phyloP scores from a whole-genome alignment of 1,140 invertebrate species.

The Drosophila oshimai region DNA sequence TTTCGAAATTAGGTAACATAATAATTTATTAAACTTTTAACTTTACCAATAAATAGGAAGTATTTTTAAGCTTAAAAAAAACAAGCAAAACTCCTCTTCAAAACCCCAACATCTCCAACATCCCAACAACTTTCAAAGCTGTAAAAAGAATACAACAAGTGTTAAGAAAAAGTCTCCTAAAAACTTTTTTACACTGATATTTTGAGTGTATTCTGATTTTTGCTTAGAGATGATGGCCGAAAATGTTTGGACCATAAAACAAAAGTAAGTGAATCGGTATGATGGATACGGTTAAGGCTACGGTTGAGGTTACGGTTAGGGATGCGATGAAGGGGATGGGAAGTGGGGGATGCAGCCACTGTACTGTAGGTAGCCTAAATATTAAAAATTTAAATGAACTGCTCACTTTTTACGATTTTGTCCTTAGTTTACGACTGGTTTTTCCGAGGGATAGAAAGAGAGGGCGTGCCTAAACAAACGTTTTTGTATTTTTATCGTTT shows the following conservation, averaged over 20 bases:
- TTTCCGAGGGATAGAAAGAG: not conserved
- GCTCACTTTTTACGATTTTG: conserved; percentile 79
- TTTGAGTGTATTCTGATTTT: conserved; percentile 15
- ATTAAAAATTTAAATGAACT: conserved; percentile 81
- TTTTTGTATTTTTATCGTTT: conserved; percentile 77
- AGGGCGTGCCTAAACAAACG: conserved; percentile 73
- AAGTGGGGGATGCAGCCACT: not conserved
- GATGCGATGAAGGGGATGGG: not conserved
- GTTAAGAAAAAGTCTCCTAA: no score
- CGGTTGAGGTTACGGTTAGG: conserved; percentile 7
- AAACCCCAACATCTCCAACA: no score
- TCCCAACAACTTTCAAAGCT: no score
- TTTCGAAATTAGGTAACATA: no score
- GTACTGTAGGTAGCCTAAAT: conserved; percentile 56
- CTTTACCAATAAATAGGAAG: no score
- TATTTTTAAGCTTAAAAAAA: no score
- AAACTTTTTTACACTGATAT: not conserved
- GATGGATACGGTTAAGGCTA: conserved; percentile 40
- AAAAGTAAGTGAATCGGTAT: conserved; percentile 56
- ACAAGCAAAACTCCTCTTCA: no score
- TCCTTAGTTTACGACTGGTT: conserved; percentile 71
- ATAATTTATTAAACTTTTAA: no score
- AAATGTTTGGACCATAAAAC: conserved; percentile 57
- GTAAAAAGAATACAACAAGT: no score
- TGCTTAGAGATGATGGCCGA: conserved; percentile 38